Base-by-base conservation (phyloP, 2,888 invertebrate genomes). In the Megamerina dolium region DNA sequence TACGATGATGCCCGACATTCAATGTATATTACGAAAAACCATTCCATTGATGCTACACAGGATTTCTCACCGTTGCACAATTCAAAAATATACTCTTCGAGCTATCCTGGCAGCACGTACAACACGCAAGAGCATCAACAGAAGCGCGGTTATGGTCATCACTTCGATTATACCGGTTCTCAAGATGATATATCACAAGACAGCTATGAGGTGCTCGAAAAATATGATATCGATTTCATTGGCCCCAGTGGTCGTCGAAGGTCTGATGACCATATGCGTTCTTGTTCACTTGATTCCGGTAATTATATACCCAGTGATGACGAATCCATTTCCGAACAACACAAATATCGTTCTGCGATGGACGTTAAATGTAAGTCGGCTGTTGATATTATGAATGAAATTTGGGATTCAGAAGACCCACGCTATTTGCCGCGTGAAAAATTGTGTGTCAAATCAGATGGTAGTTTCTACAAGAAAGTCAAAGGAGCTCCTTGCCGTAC, bases 131-230 rank as follows among this genome's bases (percentile, higher is more conserved):
- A 68, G 32, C 56, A 66, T 41, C 58, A 60, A 26, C 51, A 55
- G 21, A 64, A 58, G 34, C 79, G 82, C 44, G 77, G 77, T 23
- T 83, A 80, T 62, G 73, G 75, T 34, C 67, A 72, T 17, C 63
- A 68, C 19, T 48, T 67, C 8, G 69, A 70, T 46, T 70, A 59
- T 36, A 75, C 77, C 46, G 83, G 81, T 51, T 88, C 88, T 9
- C 88, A 88, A 66, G 89, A 89, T 64, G 89, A 90, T 72, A 74
- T 89, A 21, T 87, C 89, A 23, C 89, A 90, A 67, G 90, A 90
- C 67, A 89, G 88, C 59, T 90, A 90, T 68, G 90, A 90, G 66
- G 72, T 90, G 18, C 74, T 89, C 48, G 88, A 89, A 66, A 83
- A 85, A 62, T 83, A 83, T 46, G 83, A 72, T 43, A 63, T 65